Base-by-base conservation (phyloP, 2,113 vertebrate species). In the Bos javanicus region DNA sequence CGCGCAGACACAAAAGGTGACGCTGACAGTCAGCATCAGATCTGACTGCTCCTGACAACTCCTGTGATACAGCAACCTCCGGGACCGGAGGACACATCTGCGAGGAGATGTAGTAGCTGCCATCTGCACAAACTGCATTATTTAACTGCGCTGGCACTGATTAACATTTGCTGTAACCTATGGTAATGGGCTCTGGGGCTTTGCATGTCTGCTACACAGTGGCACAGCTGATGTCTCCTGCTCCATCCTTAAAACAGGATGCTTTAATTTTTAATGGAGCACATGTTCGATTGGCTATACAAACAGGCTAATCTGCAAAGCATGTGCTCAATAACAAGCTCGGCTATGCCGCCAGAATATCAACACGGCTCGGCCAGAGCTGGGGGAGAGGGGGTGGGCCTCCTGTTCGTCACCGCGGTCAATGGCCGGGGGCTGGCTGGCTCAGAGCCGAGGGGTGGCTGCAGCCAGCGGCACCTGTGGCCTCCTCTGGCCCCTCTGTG, bases 231-330 rank as follows among this genome's bases (percentile, higher is more conserved):
- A 99, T 98, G 99, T 99, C 99, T 99, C 99, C 98, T 98, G 99
- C 98, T 99, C 99, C 99, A 98, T 98, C 99, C 99, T 99, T 98
- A 98, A 99, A 99, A 99, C 99, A 99, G 99, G 99, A 99, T 98
- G 99, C 99, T 99, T 99, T 99, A 99, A 99, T 99, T 99, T 99
- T 99, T 99, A 99, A 99, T 99, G 99, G 99, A 99, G 99, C 99
- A 99, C 99, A 99, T 99, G 99, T 99, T 99, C 99, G 98, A 99
- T 99, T 99, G 99, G 99, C 99, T 99, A 99, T 99, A 99, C 99
- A 99, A 99, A 99, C 99, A 99, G 99, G 99, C 99, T 99, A 99
- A 99, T 99, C 99, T 99, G 99, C 99, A 99, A 99, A 99, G 99
- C 99, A 99, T 99, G 99, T 99, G 99, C 99, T 99, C 99, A 94